A percentile compares a stretch with the other conserved stretches of the same genome.
Evolutionary conservation across 1,140 invertebrate species (phyloP).

Genomic region (Nasonia longicornis): DNA sequence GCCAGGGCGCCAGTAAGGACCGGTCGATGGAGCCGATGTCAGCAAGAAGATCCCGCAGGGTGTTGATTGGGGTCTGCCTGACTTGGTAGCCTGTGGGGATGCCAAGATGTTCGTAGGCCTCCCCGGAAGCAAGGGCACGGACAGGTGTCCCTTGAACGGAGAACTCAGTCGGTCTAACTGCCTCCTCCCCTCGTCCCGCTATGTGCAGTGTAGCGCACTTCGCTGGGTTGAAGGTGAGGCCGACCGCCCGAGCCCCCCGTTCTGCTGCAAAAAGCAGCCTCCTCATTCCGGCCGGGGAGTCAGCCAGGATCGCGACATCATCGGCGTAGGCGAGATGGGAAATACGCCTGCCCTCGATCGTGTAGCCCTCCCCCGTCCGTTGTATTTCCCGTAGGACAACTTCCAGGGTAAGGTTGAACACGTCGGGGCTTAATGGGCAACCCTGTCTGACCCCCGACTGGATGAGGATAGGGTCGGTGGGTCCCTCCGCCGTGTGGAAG

Average conservation of each 20-base stretch:
- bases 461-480: not conserved
- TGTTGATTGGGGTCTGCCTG: conserved; percentile 47
- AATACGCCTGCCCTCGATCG: not conserved
- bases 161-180: conserved; percentile 31
- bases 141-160: conserved; percentile 37
- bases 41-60: conserved; percentile 35
- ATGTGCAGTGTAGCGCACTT: conserved; percentile 50
- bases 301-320: not conserved
- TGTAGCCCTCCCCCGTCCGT: not conserved
- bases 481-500: not conserved
- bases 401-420: not conserved
- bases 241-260: conserved; percentile 24
- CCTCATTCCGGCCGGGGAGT: conserved; percentile 36
- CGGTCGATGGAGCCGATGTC: conserved; percentile 24
- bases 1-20: no score
- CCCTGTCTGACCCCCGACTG: not conserved
- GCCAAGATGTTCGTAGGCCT: conserved; percentile 55
- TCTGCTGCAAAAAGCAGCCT: conserved; percentile 43
- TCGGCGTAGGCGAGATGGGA: not conserved
- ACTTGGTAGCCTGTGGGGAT: conserved; percentile 54
- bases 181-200: conserved; percentile 15
- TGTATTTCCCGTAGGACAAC: not conserved
- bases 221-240: conserved; percentile 52
- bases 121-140: conserved; percentile 37
- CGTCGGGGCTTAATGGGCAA: not conserved